Percentiles rank a stretch among this genome's conserved stretches.
phyloP scores from a whole-genome alignment of 1,140 invertebrate species.

The Nasonia vitripennis region DNA sequence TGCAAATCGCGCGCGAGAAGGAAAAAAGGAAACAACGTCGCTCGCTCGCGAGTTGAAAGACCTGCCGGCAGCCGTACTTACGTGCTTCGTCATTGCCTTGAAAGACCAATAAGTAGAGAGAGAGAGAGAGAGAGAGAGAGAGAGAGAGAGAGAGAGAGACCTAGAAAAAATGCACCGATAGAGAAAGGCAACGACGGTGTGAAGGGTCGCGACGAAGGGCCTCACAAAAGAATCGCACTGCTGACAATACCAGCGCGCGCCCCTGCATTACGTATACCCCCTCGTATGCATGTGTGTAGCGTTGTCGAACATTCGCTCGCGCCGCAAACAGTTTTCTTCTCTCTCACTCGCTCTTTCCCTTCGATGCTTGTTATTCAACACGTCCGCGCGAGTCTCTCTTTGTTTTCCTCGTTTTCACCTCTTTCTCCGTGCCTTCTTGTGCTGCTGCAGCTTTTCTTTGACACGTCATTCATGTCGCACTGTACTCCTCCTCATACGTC shows the following conservation, averaged over 20 bases:
- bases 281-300: neutral
- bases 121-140: neutral
- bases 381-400: neutral
- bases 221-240: slow-evolving; percentile 12
- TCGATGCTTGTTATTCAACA: slow-evolving; percentile 20
- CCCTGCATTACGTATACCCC: neutral
- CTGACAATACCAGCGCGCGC: neutral
- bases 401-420: slow-evolving; percentile 8
- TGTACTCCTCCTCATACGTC: neutral
- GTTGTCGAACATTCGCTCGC: neutral
- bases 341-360: neutral
- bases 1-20: neutral
- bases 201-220: neutral
- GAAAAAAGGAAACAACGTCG: neutral
- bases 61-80: neutral
- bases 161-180: slow-evolving; percentile 7
- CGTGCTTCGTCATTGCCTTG: neutral
- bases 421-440: neutral
- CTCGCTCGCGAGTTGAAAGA: neutral
- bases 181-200: neutral
- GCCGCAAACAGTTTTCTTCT: neutral
- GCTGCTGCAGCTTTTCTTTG: neutral
- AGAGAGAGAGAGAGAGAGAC: neutral
- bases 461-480: neutral
- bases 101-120: neutral